Percentiles rank a stretch among this genome's conserved stretches.
Evolutionary conservation across 2,797 vertebrate genomes (phyloP).

Genomic region (Psittacula derbiana): DNA sequence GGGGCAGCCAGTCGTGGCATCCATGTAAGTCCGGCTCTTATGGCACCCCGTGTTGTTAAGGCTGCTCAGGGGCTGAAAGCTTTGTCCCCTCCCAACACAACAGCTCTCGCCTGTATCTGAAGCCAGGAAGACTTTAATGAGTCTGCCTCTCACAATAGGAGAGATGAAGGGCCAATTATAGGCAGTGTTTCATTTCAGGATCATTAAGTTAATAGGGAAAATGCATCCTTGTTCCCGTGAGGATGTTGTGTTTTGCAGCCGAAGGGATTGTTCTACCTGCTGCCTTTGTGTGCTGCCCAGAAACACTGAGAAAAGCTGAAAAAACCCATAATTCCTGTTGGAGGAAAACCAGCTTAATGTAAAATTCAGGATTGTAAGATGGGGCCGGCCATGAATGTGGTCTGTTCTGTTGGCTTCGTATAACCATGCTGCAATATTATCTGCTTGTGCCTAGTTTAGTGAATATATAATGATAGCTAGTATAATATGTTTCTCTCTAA

Average conservation of each 20-base stretch:
- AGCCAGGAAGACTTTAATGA: neutral
- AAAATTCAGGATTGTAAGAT: neutral
- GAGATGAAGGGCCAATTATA: neutral
- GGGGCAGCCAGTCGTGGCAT: neutral
- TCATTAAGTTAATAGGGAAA: conserved; percentile 28
- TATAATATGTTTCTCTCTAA: neutral
- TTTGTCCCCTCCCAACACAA: neutral
- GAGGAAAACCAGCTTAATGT: neutral
- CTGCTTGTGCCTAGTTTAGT: neutral
- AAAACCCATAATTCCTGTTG: neutral
- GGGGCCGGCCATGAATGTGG: neutral
- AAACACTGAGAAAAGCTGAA: neutral
- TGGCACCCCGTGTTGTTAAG: rapidly evolving
- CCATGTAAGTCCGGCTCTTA: neutral
- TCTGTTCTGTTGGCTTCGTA: neutral
- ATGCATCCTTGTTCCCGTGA: neutral
- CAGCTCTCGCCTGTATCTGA: neutral
- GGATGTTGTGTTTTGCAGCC: neutral
- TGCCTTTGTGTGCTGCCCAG: neutral
- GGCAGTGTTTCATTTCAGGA: neutral
- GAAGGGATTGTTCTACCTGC: neutral
- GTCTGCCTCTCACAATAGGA: neutral
- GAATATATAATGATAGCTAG: neutral
- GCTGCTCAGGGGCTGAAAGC: neutral
- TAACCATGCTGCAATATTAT: neutral